Evolutionary conservation across 1,140 invertebrate species (phyloP).

Genomic region (Ceratitis capitata): DNA sequence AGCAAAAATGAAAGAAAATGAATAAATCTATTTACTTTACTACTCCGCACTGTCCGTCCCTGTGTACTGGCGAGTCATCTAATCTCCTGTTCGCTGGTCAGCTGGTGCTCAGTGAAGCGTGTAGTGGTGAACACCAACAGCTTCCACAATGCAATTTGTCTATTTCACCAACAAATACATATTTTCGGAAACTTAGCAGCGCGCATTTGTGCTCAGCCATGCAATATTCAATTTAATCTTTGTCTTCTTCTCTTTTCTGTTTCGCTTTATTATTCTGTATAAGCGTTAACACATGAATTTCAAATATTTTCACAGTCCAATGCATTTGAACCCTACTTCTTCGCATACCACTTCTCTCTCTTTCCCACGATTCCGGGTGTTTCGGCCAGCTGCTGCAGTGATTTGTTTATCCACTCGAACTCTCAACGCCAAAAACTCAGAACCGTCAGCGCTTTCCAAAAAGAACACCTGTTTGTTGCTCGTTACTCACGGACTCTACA

Average conservation of each 20-base stretch:
- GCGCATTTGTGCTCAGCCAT: constrained; percentile 8
- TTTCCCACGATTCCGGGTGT: background rate
- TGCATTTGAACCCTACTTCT: background rate
- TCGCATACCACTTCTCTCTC: background rate
- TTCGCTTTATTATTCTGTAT: background rate
- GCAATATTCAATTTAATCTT: constrained; percentile 25
- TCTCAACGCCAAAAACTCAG: background rate
- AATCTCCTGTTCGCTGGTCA: constrained; percentile 4
- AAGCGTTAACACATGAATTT: constrained; percentile 20
- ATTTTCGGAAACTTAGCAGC: constrained; percentile 28
- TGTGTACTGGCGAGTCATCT: background rate
- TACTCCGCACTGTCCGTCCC: background rate
- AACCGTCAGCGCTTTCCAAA: background rate
- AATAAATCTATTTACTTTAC: background rate
- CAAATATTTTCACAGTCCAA: constrained; percentile 33
- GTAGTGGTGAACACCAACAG: background rate
- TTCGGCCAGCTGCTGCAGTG: background rate
- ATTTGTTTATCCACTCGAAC: background rate
- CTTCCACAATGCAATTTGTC: background rate
- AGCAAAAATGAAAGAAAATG: background rate
- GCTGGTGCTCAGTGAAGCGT: background rate
- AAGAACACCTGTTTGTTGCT: background rate
- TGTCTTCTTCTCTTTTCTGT: too few relatives aligned
- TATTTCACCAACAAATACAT: constrained; percentile 5
- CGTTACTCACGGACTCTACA: background rate